Percentiles rank a stretch among this genome's conserved stretches.
Evolutionary conservation across 2,797 vertebrate genomes (phyloP).

Genomic region (Numenius phaeopus): DNA sequence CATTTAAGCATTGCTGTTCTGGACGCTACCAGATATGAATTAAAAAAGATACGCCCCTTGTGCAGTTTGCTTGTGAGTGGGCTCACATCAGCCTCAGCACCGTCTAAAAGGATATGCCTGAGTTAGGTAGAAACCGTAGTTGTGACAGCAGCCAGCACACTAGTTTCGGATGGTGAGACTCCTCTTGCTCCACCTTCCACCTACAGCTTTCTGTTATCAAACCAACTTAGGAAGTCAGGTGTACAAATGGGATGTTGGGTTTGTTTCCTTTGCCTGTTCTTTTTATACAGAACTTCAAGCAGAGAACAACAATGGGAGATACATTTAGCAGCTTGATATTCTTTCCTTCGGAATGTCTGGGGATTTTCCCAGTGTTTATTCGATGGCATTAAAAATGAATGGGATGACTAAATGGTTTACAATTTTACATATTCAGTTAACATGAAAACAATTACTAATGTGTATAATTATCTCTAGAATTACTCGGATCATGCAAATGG

Average conservation of each 20-base stretch:
- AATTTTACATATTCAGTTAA: constrained; percentile 1
- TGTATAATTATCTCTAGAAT: constrained; percentile 34
- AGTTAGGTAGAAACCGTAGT: background rate
- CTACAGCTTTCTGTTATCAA: background rate
- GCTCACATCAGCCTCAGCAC: background rate
- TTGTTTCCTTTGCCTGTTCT: background rate
- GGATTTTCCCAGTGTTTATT: background rate
- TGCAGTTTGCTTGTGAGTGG: background rate
- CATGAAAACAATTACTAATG: constrained; percentile 14
- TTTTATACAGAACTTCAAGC: background rate
- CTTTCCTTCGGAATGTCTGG: background rate
- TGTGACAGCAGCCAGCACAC: background rate
- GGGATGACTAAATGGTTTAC: constrained; percentile 1
- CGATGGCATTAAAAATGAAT: constrained; percentile 43
- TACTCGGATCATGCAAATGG: background rate
- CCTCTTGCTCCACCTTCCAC: background rate
- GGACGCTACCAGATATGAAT: background rate
- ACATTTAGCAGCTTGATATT: background rate
- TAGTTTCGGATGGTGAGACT: background rate
- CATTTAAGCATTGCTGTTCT: background rate
- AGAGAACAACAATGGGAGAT: background rate
- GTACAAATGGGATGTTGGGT: background rate
- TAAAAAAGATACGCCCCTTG: background rate
- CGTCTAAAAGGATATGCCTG: rapidly evolving
- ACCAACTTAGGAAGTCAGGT: background rate